Base-by-base conservation (phyloP, 2,797 vertebrate genomes). In the Aeoliscus strigatus region DNA sequence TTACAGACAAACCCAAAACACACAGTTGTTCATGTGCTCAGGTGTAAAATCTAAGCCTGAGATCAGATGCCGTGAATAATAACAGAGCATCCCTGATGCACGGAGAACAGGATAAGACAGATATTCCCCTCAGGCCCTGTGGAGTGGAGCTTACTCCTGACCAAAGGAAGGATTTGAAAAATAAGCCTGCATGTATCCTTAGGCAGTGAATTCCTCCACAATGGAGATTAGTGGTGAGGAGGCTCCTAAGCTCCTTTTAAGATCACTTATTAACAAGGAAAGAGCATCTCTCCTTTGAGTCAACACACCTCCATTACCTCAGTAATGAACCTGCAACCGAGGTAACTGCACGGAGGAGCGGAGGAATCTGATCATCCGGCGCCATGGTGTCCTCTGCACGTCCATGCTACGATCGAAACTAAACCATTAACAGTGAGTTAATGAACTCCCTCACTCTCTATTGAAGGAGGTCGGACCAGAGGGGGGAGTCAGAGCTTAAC, bases 131-230 rank as follows among this genome's bases (percentile, higher is more conserved):
- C 45, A 15, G 70, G 75, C 72, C 58, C 31, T n/a, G 5, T 59
- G 49, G 72, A 77, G 73, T 49, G 51, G 51, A 69, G 63, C 60
- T 77, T 72, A 73, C 60, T 23, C 57, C 60, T 81, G 75, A 80
- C 77, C 78, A 82, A 80, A 82, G 69, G 55, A 70, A 59, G 71
- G 78, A 75, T 82, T 80, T 81, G 65, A 67, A 81, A 78, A 84
- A 67, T 69, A 81, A 82, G 60, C 64, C 69, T 34, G 72, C 47
- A 42, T 71, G 73, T 81, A 74, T 82, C 84, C 81, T 72, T 33
- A 47, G 81, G 85, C 74, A 50, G 58, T 64, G 69, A 80, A 85
- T 86, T 84, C 78, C 75, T 61, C 51, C 51, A 71, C 72, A 84
- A 81, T 66, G 46, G 74, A 79, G 75, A 83, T 77, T 76, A 82